Base-by-base conservation (phyloP, 2,113 vertebrate genomes). In the Scopus umbretta region DNA sequence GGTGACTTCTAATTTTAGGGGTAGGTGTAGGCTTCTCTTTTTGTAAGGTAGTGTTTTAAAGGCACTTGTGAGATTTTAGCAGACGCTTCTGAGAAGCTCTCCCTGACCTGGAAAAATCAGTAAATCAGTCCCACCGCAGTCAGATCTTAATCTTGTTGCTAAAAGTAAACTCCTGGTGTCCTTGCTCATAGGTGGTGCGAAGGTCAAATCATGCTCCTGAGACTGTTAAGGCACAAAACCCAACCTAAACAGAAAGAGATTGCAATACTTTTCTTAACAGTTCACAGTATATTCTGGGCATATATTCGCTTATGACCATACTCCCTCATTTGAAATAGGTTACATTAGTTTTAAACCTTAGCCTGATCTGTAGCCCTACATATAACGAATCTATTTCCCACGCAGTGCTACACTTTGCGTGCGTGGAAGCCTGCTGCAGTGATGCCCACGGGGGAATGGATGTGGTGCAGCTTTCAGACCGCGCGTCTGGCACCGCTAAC, bases 321-420 rank as follows among this genome's bases (percentile, higher is more conserved):
- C 12, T 53, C 29, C 43, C 63, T 87, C 5, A 16, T 67, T 81
- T 95, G 34, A 86, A 95, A 83, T 12, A 52, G 3, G 18, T 73
- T 58, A 50, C 8, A 3, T 71, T 68, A 19, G 40, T 87, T 96
- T 87, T 68, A 81, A 63, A 43, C 13, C 20, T 91, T 65, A 74
- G 36, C 42, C 58, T 74, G 25, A 74, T 26, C 10, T 78, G 12
- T 32, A 75, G 62, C 56, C 29, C 45, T 40, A 42, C 3, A 3
- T 38, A 11, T 3, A 45, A 71, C 2, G 11, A 67, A 81, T 40
- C 32, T 30, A 3, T 55, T 88, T 75, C 42, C 34, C 16, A 22
- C 2, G 6, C 56, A 66, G 38, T 2, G 1, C 38, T 43, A 9
- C 56, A 20, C 22, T 58, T 49, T 10, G 36, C 0, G 0, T 14